Evolutionary conservation across 2,888 invertebrate genomes (phyloP), one percentile per base, ranked within the genome.

Genomic region (Heterodera filipjevi): DNA sequence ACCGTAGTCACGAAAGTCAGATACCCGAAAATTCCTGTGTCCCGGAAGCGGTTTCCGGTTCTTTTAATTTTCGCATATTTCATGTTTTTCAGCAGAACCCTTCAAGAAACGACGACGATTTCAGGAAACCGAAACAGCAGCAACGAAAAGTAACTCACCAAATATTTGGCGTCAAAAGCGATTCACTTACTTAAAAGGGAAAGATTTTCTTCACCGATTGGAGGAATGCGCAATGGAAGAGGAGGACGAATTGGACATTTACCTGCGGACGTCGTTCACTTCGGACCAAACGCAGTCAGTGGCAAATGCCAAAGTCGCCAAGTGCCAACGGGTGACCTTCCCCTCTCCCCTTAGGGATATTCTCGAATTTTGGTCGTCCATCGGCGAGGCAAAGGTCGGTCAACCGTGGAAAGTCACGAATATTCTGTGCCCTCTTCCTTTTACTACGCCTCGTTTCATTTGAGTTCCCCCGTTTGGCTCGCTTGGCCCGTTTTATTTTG

Each of bases 191-290:
- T 59, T 59, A n/a, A 59, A 59, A 59, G 59, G 59, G 59, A 59
- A 59, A 27, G 59, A 59, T 27, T 59, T 59, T 59, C 27, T 87
- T 66, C 83, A 82, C 66, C 82, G 85, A 19, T 70, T 87, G 78
- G 87, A 87, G 71, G 86, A 85, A 44, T 85, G 84, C 75, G 83
- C 84, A 14, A 66, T 75, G 68, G 81, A 81, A 46, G 84, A 82
- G 16, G 84, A 85, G 30, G 87, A 87, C 78, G 87, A 87, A 76
- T 79, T 87, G 68, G 87, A 87, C 71, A 72, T 53, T 71, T 84
- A 84, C 66, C 66, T 83, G 39, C 73, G 83, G 19, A 64, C 81
- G 14, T 77, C 83, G 6, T 81, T 82, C 68, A 66, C 83, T 19
- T 68, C 32, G 16, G 49, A 53, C 39, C 73, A 77, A 53, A 81